A percentile compares a stretch with the other conserved stretches of the same genome.
Conservation (phyloP, 2,888 invertebrate genomes). For the Herminia tarsipennalis region DNA sequence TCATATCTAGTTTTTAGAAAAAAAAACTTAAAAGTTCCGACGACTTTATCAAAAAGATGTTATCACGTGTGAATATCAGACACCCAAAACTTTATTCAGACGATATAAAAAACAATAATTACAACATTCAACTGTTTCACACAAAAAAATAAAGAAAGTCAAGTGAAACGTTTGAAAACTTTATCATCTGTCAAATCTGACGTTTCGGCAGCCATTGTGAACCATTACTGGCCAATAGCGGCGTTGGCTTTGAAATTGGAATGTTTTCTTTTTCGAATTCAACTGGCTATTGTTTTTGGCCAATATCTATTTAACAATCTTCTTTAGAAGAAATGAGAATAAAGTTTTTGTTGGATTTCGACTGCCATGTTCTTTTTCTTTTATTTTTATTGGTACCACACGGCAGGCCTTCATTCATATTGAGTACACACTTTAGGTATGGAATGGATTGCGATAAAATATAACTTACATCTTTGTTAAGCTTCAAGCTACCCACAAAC, state of each 20-base stretch:
- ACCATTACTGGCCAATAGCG: slow-evolving; percentile 63
- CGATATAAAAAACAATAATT: slow-evolving; percentile 29
- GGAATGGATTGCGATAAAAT: too few relatives aligned
- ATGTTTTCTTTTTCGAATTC: slow-evolving; percentile 66
- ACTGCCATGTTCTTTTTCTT: not conserved
- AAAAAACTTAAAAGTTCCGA: not conserved
- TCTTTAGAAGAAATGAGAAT: slow-evolving; percentile 17
- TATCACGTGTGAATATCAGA: slow-evolving; percentile 12
- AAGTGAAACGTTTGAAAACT: slow-evolving; percentile 40
- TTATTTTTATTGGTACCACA: not conserved
- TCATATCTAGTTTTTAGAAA: too few relatives aligned
- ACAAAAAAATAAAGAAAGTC: slow-evolving; percentile 41
- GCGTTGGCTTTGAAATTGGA: slow-evolving; percentile 66
- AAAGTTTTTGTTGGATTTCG: not conserved
- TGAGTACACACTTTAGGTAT: too few relatives aligned
- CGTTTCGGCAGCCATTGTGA: slow-evolving; percentile 72
- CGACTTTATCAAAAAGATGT: slow-evolving; percentile 3
- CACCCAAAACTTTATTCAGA: slow-evolving; percentile 18
- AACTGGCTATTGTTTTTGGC: slow-evolving; percentile 62
- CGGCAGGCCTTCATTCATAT: too few relatives aligned
- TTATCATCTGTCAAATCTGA: slow-evolving; percentile 79
- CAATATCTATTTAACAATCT: slow-evolving; percentile 41
- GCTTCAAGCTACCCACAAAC: too few relatives aligned
- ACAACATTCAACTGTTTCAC: slow-evolving; percentile 43
- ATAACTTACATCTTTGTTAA: too few relatives aligned